Conservation (phyloP, 2,113 vertebrate species). For the Peromyscus polionotus region DNA sequence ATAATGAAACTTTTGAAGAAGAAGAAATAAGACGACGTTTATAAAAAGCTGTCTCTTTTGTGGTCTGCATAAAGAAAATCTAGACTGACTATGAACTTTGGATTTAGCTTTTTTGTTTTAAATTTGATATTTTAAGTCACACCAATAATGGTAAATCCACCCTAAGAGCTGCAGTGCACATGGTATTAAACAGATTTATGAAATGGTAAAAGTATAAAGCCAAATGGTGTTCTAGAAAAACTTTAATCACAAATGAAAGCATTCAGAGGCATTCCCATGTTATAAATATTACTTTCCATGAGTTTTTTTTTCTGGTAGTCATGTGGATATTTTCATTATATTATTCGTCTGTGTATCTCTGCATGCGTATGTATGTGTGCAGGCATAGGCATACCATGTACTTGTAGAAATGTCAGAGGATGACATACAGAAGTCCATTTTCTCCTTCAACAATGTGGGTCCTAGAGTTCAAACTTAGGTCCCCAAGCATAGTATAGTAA, state of each 20-base stretch:
- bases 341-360: background rate
- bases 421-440: background rate
- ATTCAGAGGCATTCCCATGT: background rate
- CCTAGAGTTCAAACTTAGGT: background rate
- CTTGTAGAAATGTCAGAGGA: too few species aligned
- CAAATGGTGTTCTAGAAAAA: background rate
- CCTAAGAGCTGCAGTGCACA: background rate
- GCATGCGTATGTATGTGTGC: too few species aligned
- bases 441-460: too few species aligned
- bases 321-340: background rate
- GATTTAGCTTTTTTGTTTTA: constrained; percentile 33
- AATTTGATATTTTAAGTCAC: constrained; percentile 23
- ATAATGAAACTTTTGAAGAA: background rate
- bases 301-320: background rate
- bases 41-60: background rate
- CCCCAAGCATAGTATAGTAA: background rate
- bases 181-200: constrained; percentile 53
- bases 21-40: background rate
- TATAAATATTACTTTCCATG: constrained; percentile 52
- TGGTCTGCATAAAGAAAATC: background rate
- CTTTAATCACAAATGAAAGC: constrained; percentile 22
- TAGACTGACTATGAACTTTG: background rate
- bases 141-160: background rate
- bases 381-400: background rate
- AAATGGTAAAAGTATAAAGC: constrained; percentile 1